A percentile compares a stretch with the other conserved stretches of the same genome.
Conservation (phyloP, 35 echinoderm and acorn worm genomes). For the Acanthaster planci region DNA sequence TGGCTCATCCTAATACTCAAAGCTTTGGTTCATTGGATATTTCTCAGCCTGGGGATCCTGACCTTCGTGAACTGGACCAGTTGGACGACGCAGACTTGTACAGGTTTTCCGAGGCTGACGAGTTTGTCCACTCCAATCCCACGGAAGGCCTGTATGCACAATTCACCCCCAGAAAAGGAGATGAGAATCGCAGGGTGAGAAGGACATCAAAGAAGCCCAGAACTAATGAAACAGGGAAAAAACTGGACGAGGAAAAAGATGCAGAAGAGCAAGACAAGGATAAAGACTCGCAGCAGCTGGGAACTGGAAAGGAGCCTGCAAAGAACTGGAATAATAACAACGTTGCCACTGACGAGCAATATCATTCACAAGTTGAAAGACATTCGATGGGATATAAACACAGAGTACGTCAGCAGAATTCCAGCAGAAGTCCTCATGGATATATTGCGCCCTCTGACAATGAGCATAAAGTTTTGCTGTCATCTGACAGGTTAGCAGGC, state of each 20-base stretch:
- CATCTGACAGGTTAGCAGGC: too few relatives aligned
- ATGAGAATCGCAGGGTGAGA: background rate
- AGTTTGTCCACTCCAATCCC: background rate
- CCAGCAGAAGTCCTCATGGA: too few relatives aligned
- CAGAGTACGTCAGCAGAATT: too few relatives aligned
- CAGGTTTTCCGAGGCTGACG: background rate
- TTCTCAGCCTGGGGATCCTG: background rate
- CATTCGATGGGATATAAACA: too few relatives aligned
- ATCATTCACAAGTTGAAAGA: too few relatives aligned
- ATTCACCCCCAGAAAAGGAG: background rate
- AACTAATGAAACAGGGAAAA: background rate
- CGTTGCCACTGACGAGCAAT: background rate
- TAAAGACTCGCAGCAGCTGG: background rate
- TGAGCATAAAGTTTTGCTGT: too few relatives aligned
- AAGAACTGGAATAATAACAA: slow-evolving; percentile 22
- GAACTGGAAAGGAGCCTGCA: background rate
- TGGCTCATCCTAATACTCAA: background rate
- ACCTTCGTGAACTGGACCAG: slow-evolving; percentile 2
- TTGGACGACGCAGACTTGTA: slow-evolving; percentile 5
- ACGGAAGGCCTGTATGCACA: background rate
- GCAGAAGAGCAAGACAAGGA: background rate
- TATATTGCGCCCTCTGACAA: too few relatives aligned
- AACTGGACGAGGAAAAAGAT: background rate
- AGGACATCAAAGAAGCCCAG: too few relatives aligned
- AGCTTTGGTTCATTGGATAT: background rate